Conservation (phyloP, 1,140 invertebrate species). For the Conus ventricosus region DNA sequence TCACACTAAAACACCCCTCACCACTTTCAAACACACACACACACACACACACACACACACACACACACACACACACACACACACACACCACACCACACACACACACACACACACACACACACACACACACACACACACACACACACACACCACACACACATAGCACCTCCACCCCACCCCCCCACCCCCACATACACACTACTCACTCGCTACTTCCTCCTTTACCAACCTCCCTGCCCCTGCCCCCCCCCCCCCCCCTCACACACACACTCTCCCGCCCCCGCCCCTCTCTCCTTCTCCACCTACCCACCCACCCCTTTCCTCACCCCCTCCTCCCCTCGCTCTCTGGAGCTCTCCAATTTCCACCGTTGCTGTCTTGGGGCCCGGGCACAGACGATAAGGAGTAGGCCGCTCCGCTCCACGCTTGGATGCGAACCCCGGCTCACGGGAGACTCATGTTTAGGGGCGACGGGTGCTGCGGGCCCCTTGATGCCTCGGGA, state of each 20-base stretch:
- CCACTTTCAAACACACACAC: background rate
- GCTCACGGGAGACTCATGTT: background rate
- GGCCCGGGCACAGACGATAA: background rate
- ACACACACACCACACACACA: background rate
- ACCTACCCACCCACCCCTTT: background rate
- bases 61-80: background rate
- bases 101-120: background rate
- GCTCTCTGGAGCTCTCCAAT: background rate
- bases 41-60: background rate
- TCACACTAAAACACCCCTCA: too few species aligned
- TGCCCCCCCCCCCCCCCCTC: background rate
- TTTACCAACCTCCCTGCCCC: background rate
- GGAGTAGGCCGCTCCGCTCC: background rate
- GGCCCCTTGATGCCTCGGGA: too few species aligned
- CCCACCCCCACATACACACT: background rate
- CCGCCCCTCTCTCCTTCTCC: background rate
- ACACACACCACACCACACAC: background rate
- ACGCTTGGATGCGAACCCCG: constrained; percentile 22
- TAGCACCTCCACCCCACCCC: background rate
- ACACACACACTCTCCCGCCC: background rate
- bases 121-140: background rate
- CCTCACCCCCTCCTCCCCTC: background rate
- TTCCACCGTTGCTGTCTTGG: too few species aligned
- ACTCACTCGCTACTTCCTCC: background rate
- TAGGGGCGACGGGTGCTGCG: background rate